Evolutionary conservation across 2,888 invertebrate genomes (phyloP).

Genomic region (Cosmopolites sordidus): DNA sequence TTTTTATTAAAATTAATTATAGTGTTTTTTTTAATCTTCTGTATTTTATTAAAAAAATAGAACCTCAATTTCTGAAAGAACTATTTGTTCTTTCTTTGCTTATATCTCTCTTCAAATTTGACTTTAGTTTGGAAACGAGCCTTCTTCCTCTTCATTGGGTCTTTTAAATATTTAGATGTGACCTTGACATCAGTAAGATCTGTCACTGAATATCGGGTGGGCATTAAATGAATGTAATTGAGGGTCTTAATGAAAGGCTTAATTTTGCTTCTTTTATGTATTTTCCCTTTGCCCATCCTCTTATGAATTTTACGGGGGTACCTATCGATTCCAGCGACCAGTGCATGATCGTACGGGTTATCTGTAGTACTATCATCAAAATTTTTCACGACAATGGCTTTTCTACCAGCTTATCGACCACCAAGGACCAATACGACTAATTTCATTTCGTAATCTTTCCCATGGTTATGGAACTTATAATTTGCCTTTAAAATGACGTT

Average conservation of each 20-base stretch:
- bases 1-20: too few relatives aligned
- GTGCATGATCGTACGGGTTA: constrained; percentile 94
- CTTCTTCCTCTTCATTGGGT: constrained; percentile 94
- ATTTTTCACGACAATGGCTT: constrained; percentile 92
- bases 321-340: constrained; percentile 97
- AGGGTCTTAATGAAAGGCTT: constrained; percentile 95
- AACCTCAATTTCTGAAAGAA: constrained; percentile 98
- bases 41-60: too few relatives aligned
- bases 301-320: constrained; percentile 95
- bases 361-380: constrained; percentile 96
- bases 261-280: constrained; percentile 93
- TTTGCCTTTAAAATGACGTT: constrained; percentile 22
- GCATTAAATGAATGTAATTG: constrained; percentile 91
- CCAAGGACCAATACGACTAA: constrained; percentile 98
- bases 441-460: constrained; percentile 98
- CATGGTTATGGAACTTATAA: constrained; percentile 59
- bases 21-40: too few relatives aligned
- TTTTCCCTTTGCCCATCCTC: constrained; percentile 92
- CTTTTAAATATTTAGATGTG: constrained; percentile 89
- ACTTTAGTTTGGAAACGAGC: constrained; percentile 91
- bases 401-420: constrained; percentile 97
- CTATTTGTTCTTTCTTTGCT: constrained; percentile 98
- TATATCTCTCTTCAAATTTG: constrained; percentile 96
- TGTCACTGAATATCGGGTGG: constrained; percentile 91
- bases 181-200: constrained; percentile 90